phyloP scores from a whole-genome alignment of 2,113 vertebrate genomes.

The Lepus timidus region DNA sequence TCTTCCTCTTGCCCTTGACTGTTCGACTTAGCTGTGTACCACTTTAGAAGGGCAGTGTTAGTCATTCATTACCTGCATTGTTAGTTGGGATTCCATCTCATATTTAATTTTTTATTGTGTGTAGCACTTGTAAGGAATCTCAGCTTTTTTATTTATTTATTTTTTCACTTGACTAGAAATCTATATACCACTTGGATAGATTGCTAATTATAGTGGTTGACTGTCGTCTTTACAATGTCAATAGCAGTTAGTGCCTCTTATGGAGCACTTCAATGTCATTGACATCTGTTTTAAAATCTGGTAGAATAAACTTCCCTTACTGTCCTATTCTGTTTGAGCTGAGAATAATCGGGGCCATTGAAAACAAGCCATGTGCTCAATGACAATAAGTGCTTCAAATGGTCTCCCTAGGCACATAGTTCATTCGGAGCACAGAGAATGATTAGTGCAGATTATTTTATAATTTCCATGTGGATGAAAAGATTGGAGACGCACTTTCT shows the following conservation, averaged over 20 bases:
- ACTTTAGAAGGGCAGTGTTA: neutral
- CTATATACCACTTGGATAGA: constrained; percentile 31
- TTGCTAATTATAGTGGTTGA: constrained; percentile 74
- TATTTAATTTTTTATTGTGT: neutral
- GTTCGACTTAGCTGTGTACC: neutral
- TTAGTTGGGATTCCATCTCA: neutral
- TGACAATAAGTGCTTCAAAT: constrained; percentile 65
- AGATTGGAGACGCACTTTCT: neutral
- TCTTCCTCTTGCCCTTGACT: neutral
- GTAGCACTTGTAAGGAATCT: neutral
- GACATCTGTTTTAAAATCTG: constrained; percentile 77
- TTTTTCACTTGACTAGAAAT: constrained; percentile 6
- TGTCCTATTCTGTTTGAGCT: neutral
- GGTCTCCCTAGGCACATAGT: constrained; percentile 17
- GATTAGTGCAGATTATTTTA: constrained; percentile 31
- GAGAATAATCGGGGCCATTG: constrained; percentile 54
- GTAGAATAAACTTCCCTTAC: constrained; percentile 45
- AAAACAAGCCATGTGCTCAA: constrained; percentile 67
- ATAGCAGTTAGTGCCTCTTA: constrained; percentile 59
- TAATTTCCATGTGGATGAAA: constrained; percentile 35
- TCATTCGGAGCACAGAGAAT: neutral
- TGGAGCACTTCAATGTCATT: constrained; percentile 75
- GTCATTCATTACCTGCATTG: neutral
- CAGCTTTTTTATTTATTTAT: neutral
- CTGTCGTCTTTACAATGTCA: constrained; percentile 70